phyloP scores from a whole-genome alignment of 2,888 invertebrate genomes.

The Torymus tubicola region DNA sequence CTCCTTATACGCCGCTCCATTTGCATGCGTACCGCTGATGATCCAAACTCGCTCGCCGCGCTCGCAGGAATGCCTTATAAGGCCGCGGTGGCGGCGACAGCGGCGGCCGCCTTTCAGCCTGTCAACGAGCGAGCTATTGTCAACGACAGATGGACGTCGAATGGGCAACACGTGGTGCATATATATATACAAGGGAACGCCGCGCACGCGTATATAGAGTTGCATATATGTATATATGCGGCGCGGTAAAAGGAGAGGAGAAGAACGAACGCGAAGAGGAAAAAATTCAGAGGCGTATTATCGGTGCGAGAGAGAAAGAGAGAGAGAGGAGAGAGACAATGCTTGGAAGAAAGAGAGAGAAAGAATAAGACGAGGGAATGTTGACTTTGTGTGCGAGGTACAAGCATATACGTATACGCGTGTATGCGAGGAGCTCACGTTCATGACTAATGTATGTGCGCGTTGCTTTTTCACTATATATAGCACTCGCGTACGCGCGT shows the following conservation, averaged over 20 bases:
- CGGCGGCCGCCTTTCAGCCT: constrained; percentile 64
- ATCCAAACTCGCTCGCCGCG: constrained; percentile 63
- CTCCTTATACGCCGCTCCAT: constrained; percentile 51
- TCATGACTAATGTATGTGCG: constrained; percentile 50
- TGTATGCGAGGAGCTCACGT: neutral
- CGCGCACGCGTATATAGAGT: neutral
- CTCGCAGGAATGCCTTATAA: constrained; percentile 65
- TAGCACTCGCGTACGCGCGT: no score
- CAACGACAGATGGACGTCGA: constrained; percentile 74
- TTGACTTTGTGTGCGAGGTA: constrained; percentile 68
- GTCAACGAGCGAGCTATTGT: constrained; percentile 69
- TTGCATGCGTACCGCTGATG: constrained; percentile 68
- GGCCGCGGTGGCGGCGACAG: constrained; percentile 50
- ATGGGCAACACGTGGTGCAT: constrained; percentile 70
- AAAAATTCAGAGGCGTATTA: constrained; percentile 41
- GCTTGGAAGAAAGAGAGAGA: neutral
- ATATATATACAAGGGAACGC: constrained; percentile 44
- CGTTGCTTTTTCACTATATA: constrained; percentile 4
- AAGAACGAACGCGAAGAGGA: neutral
- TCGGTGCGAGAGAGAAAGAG: neutral
- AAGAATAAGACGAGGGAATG: constrained; percentile 48
- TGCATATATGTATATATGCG: constrained; percentile 16
- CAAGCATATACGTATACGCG: no score
- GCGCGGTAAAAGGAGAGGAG: neutral
- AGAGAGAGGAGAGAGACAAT: constrained; percentile 25